phyloP scores from a whole-genome alignment of 2,797 vertebrate species.

The Acanthis flammea region DNA sequence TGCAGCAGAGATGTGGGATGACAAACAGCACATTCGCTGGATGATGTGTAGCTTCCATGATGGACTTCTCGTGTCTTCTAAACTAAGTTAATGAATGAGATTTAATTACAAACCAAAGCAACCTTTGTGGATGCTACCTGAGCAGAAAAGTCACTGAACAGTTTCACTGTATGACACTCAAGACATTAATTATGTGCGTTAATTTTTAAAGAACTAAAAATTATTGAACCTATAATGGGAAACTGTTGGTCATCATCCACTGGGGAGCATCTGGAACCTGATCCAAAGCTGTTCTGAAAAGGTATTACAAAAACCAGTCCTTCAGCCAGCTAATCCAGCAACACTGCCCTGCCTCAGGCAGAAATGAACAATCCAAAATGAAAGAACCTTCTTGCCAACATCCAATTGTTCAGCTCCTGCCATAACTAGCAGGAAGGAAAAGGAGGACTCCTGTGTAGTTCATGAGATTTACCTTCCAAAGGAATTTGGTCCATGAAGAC shows the following conservation, averaged over 20 bases:
- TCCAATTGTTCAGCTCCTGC: constrained; percentile 5
- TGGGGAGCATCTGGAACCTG: neutral
- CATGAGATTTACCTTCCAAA: neutral
- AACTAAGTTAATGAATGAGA: neutral
- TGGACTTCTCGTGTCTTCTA: neutral
- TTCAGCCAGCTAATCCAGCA: neutral
- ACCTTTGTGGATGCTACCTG: neutral
- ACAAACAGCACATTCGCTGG: neutral
- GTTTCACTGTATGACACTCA: neutral
- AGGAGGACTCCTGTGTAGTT: neutral
- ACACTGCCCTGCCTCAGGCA: neutral
- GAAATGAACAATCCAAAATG: neutral
- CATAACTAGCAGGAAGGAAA: constrained; percentile 26
- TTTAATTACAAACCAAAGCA: neutral
- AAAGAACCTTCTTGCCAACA: neutral
- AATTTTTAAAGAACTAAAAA: neutral
- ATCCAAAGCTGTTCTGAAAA: neutral
- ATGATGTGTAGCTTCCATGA: neutral
- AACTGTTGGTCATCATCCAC: neutral
- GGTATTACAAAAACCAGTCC: neutral
- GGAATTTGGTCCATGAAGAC: neutral
- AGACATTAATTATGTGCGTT: neutral
- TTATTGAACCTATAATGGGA: neutral
- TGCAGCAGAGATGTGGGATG: neutral
- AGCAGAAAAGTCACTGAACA: neutral